phyloP scores from a whole-genome alignment of 1,140 invertebrate genomes.

The Riptortus pedestris region DNA sequence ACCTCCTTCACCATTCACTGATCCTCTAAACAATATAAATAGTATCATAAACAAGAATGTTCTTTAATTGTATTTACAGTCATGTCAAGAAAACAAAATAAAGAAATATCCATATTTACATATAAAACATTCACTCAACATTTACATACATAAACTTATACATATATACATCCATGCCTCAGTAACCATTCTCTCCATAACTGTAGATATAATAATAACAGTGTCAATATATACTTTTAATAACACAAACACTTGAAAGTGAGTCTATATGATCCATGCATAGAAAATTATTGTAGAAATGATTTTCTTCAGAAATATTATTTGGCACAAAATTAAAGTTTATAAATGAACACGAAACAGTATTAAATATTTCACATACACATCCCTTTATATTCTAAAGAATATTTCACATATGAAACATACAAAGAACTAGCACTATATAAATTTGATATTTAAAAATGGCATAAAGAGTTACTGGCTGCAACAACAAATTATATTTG shows the following conservation, averaged over 20 bases:
- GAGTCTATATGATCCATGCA: neutral
- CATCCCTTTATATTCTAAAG: neutral
- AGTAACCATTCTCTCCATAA: neutral
- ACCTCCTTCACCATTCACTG: neutral
- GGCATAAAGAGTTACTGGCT: constrained; percentile 17
- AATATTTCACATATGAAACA: constrained; percentile 14
- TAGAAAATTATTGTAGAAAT: neutral
- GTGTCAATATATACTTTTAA: neutral
- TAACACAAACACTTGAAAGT: neutral
- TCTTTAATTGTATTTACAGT: neutral
- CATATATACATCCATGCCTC: neutral
- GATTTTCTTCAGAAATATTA: constrained; percentile 25
- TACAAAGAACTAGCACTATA: constrained; percentile 17
- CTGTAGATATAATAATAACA: too few species aligned
- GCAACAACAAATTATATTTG: neutral
- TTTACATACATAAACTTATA: neutral
- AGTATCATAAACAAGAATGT: neutral
- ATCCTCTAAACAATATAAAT: neutral
- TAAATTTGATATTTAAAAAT: constrained; percentile 25
- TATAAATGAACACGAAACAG: constrained; percentile 22
- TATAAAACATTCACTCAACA: neutral
- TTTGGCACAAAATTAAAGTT: neutral
- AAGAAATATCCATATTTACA: neutral
- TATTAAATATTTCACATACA: neutral
- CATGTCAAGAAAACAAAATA: neutral